Base-by-base conservation (phyloP, 2,888 invertebrate species). In the Acanthopleura granulata region DNA sequence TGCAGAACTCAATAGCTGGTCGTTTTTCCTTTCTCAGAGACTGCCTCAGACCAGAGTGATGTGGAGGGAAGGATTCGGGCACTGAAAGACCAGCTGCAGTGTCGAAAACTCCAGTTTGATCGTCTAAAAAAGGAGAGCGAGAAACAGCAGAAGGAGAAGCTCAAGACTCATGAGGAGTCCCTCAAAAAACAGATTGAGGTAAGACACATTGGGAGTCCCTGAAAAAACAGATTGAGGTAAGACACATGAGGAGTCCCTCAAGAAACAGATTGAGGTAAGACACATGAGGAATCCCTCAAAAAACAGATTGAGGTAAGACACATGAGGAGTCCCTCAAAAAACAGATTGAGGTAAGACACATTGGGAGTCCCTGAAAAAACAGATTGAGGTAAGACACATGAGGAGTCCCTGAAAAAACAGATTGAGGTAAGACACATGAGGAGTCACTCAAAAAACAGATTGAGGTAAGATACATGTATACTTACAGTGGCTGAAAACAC, bases 161-260 rank as follows among this genome's bases (percentile, higher is more conserved):
- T 92, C 74, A 91, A 91, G 78, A 91, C 90, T 49, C 91, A 92
- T 82, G 92, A 92, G 80, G 89, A 90, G 76, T 89, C 92, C 0
- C 86, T 92, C 16, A 86, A 91, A 77, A 92, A 92, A 81, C 92
- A 92, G 81, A 91, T 92, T 62, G 91, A 92, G 87, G 92, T 90
- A 76, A 77, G 61, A 16, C 6, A 27, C 25, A 3, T 51, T 14
- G 51, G 51, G 51, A 51, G n/a, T n/a, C n/a, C n/a, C n/a, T n/a
- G n/a, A n/a, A 18, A 51, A 14, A 51, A 51, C 18, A 51, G 18
- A 15, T 15, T 51, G 18, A 51, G 18, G 18, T 15, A 51, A 51
- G 51, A 14, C 18, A 51, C 51, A 51, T n/a, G n/a, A n/a, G n/a
- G n/a, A n/a, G n/a, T n/a, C n/a, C n/a, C n/a, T n/a, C n/a, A n/a